A percentile compares a stretch with the other conserved stretches of the same genome.
phyloP scores from a whole-genome alignment of 2,113 vertebrate genomes.

The Tapirus terrestris region DNA sequence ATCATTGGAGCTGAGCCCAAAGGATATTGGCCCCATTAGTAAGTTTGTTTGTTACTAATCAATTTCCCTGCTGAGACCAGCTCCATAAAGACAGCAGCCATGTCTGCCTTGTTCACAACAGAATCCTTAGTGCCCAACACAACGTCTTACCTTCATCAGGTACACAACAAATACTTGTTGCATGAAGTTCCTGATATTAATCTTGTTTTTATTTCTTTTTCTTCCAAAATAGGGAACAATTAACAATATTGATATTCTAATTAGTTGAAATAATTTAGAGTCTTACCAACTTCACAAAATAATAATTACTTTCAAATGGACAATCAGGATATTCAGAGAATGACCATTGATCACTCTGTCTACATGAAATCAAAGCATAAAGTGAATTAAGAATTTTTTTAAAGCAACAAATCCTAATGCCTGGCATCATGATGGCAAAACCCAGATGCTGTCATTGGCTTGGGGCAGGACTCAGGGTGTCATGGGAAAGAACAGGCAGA shows the following conservation, averaged over 20 bases:
- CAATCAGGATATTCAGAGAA: not conserved
- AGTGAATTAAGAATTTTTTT: not conserved
- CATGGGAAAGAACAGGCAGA: rapidly evolving
- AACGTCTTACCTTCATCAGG: rapidly evolving
- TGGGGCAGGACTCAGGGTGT: rapidly evolving
- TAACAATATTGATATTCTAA: not conserved
- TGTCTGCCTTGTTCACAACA: rapidly evolving
- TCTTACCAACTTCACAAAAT: not conserved
- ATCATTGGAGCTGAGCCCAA: not conserved
- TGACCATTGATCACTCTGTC: not conserved
- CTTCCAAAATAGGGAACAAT: not conserved
- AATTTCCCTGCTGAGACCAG: rapidly evolving
- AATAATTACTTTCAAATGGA: not conserved
- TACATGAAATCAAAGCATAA: not conserved
- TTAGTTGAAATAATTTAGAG: not conserved
- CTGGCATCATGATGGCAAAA: not conserved
- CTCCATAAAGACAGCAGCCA: rapidly evolving
- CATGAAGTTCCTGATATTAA: rapidly evolving
- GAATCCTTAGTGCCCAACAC: not conserved
- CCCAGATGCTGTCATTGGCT: rapidly evolving
- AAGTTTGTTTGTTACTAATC: not conserved
- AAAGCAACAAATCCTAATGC: not conserved
- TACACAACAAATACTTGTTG: rapidly evolving
- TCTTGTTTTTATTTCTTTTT: not conserved
- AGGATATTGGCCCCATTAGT: too few relatives aligned